Conservation (phyloP, 2,888 invertebrate species). For the Conistra vaccinii region DNA sequence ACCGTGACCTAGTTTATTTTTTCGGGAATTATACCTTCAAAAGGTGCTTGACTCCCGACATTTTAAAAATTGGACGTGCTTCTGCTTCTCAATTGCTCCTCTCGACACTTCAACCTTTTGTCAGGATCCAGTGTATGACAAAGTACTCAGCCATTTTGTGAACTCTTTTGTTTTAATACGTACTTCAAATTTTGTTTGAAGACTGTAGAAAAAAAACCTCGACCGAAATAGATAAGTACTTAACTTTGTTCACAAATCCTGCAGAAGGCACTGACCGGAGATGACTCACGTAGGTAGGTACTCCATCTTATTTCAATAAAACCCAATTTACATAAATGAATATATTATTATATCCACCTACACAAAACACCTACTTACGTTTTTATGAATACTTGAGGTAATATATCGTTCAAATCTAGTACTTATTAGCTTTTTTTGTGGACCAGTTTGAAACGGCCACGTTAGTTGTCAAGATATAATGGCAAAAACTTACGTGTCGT, state of each 20-base stretch:
- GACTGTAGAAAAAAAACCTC: background rate
- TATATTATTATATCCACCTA: slow-evolving; percentile 52
- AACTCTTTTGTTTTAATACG: slow-evolving; percentile 37
- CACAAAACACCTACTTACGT: slow-evolving; percentile 43
- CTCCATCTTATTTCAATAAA: slow-evolving; percentile 44
- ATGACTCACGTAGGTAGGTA: slow-evolving; percentile 30
- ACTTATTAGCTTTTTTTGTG: background rate
- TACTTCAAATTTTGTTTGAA: slow-evolving; percentile 11
- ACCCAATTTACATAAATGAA: slow-evolving; percentile 61
- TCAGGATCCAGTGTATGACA: slow-evolving; percentile 26
- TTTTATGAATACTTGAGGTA: slow-evolving; percentile 19
- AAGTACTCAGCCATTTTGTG: slow-evolving; percentile 17
- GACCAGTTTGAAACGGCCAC: background rate
- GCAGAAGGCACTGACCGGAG: slow-evolving; percentile 54
- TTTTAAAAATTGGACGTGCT: slow-evolving; percentile 35
- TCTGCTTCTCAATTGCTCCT: slow-evolving; percentile 21
- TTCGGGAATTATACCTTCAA: background rate
- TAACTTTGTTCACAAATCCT: slow-evolving; percentile 22
- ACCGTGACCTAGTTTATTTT: slow-evolving; percentile 18
- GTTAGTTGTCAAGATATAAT: background rate
- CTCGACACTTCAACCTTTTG: slow-evolving; percentile 34
- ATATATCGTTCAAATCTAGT: background rate
- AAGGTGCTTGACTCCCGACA: slow-evolving; percentile 3
- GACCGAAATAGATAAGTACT: slow-evolving; percentile 1
- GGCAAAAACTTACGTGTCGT: background rate